phyloP scores from a whole-genome alignment of 2,888 invertebrate genomes.

The Rhodophaea formosa region DNA sequence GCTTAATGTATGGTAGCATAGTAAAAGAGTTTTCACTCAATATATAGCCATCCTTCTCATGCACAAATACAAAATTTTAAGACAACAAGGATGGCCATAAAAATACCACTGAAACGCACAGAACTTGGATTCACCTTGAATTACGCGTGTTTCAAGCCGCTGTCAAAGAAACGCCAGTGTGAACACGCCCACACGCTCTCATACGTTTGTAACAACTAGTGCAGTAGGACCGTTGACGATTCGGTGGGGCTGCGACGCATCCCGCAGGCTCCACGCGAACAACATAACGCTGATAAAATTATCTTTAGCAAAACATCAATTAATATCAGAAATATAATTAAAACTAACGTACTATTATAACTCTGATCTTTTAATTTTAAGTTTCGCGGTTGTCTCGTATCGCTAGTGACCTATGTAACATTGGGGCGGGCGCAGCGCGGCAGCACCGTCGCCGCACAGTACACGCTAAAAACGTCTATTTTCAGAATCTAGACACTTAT shows the following conservation, averaged over 20 bases:
- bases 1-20: no score
- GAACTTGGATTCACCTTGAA: no score
- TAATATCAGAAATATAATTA: constrained; percentile 80
- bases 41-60: no score
- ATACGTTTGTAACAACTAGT: constrained; percentile 19
- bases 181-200: background rate
- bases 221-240: constrained; percentile 23
- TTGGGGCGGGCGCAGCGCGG: constrained; percentile 55
- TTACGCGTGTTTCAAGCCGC: background rate
- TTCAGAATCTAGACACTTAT: constrained; percentile 4
- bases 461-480: constrained; percentile 1
- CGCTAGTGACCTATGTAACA: constrained; percentile 66
- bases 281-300: constrained; percentile 73
- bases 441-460: constrained; percentile 32
- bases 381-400: constrained; percentile 63
- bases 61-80: no score
- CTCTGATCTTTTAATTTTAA: constrained; percentile 64
- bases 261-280: constrained; percentile 34
- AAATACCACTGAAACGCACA: no score
- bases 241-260: constrained; percentile 11
- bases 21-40: no score
- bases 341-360: constrained; percentile 78
- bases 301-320: constrained; percentile 79
- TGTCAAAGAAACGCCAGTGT: background rate
- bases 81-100: no score